Percentiles rank a stretch among this genome's conserved stretches.
Conservation (phyloP, 1,140 invertebrate species). For the Triops longicaudatus region DNA sequence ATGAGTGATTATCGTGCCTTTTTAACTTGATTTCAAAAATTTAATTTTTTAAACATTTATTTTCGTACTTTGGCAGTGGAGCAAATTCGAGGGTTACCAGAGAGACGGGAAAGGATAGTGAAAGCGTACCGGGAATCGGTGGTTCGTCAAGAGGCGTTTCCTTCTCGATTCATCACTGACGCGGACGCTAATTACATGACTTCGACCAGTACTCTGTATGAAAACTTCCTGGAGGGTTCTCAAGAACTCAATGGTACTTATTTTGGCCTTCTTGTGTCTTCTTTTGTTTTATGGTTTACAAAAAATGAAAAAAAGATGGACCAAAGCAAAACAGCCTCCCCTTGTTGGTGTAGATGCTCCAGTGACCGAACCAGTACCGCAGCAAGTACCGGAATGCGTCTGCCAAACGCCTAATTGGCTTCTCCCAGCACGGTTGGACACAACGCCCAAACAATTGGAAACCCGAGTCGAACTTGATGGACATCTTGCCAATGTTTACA, state of each 20-base stretch:
- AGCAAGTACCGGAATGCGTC: constrained; percentile 24
- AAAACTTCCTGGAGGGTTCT: constrained; percentile 44
- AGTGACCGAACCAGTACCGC: background rate
- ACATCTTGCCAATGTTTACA: constrained; percentile 30
- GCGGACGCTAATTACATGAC: constrained; percentile 33
- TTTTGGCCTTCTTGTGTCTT: background rate
- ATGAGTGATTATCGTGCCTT: too few relatives aligned
- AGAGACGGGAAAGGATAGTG: constrained; percentile 59
- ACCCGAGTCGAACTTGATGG: constrained; percentile 31
- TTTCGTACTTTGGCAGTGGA: constrained; percentile 49
- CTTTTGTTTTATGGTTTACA: background rate
- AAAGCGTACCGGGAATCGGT: constrained; percentile 51
- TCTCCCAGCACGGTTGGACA: background rate
- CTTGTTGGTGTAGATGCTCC: constrained; percentile 9
- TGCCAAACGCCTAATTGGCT: constrained; percentile 21
- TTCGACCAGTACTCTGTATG: constrained; percentile 36
- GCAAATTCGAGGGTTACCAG: constrained; percentile 60
- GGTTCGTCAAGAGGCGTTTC: constrained; percentile 48
- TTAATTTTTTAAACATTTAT: too few relatives aligned
- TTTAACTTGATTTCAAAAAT: too few relatives aligned
- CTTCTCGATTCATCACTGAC: constrained; percentile 45
- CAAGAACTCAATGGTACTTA: constrained; percentile 39
- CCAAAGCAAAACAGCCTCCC: background rate
- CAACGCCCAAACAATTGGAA: constrained; percentile 29
- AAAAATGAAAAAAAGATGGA: constrained; percentile 17